Conservation (phyloP, 2,113 vertebrate species). For the Rhynchopsitta pachyrhyncha region DNA sequence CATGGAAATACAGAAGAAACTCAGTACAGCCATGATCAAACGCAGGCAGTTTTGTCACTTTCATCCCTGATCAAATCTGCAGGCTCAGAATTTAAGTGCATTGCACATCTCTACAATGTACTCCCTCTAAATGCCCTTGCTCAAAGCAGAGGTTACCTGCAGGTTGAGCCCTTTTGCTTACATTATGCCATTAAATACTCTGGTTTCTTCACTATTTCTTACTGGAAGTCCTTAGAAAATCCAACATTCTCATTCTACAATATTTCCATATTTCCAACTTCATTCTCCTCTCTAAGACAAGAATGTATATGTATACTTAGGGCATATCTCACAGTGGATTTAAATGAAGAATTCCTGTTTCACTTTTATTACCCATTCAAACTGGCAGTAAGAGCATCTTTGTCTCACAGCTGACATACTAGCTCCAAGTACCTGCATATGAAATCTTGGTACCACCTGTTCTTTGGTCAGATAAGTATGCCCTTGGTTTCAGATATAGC, state of each 20-base stretch:
- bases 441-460: background rate
- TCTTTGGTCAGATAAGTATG: background rate
- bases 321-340: background rate
- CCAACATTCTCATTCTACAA: background rate
- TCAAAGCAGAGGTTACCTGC: background rate
- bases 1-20: background rate
- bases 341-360: background rate
- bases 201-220: background rate
- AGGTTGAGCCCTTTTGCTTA: background rate
- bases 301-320: background rate
- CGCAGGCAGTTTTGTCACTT: background rate
- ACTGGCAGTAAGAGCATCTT: background rate
- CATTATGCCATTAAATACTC: background rate
- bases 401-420: background rate
- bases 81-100: background rate
- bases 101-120: rapidly evolving
- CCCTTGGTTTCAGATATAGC: background rate
- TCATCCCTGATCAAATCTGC: background rate
- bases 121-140: background rate
- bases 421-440: background rate
- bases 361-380: background rate
- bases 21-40: background rate
- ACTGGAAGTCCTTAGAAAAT: background rate
- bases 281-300: background rate
- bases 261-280: background rate